A percentile compares a stretch with the other conserved stretches of the same genome.
Evolutionary conservation across 2,888 invertebrate genomes (phyloP).

Genomic region (Cerceris rybyensis): DNA sequence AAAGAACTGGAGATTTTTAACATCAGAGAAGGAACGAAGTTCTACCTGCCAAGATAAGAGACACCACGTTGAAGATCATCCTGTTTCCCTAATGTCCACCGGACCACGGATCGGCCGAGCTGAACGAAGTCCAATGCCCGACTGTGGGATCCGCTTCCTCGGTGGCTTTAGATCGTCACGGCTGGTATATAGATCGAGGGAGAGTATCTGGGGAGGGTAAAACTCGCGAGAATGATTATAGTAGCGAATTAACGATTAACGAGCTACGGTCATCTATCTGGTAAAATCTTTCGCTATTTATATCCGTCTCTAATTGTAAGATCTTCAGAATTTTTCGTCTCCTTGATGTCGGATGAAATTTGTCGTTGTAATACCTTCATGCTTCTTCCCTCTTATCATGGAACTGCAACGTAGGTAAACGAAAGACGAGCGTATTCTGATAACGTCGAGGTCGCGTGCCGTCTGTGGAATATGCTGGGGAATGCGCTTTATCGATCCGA

Average conservation of each 20-base stretch:
- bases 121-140: slow-evolving; percentile 64
- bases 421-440: no score
- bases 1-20: no score
- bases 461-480: no score
- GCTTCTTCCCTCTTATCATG: no score
- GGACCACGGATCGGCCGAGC: slow-evolving; percentile 50
- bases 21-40: no score
- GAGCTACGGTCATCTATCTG: background rate
- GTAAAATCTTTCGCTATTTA: background rate
- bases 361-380: no score
- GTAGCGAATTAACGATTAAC: slow-evolving; percentile 21
- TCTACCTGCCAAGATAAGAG: slow-evolving; percentile 42
- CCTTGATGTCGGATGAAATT: no score
- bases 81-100: slow-evolving; percentile 6
- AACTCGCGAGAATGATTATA: slow-evolving; percentile 25
- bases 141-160: slow-evolving; percentile 62
- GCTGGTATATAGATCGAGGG: slow-evolving; percentile 52
- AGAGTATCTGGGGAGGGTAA: slow-evolving; percentile 58
- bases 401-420: no score
- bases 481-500: no score
- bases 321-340: no score
- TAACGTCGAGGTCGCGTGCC: no score
- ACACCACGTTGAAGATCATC: slow-evolving; percentile 23
- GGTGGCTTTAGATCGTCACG: slow-evolving; percentile 37
- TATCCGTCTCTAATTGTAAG: background rate